These are phyloP conservation scores for Drosophila tripunctata DNA, from an alignment of 2,888 invertebrate genomes.

Conservation along the genomic window DNA sequence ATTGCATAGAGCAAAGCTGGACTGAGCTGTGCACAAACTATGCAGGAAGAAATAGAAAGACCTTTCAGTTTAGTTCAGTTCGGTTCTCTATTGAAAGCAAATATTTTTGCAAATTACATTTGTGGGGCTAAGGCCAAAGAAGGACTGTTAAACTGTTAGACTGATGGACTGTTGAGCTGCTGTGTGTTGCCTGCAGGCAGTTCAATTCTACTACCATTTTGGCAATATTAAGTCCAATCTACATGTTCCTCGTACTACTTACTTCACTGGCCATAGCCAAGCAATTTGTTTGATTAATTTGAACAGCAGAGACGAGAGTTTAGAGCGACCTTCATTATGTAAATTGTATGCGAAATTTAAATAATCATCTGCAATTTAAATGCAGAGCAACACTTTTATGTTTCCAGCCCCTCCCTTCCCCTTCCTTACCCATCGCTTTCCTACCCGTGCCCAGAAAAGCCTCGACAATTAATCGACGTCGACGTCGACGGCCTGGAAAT, in stretches of 20 bases:
- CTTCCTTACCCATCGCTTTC: too few species aligned
- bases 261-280: slow-evolving; percentile 43
- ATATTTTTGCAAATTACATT: slow-evolving; percentile 76
- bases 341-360: slow-evolving; percentile 79
- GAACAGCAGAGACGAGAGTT: slow-evolving; percentile 17
- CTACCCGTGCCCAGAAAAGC: too few species aligned
- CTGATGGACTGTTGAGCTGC: background rate
- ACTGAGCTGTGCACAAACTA: slow-evolving; percentile 31
- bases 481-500: slow-evolving; percentile 55
- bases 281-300: slow-evolving; percentile 78
- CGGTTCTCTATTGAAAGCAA: slow-evolving; percentile 64
- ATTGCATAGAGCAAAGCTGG: background rate
- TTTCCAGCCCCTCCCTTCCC: slow-evolving; percentile 13
- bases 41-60: slow-evolving; percentile 2
- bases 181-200: background rate
- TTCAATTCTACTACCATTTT: background rate
- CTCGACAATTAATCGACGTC: slow-evolving; percentile 72
- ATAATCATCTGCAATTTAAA: slow-evolving; percentile 80
- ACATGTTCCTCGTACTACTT: background rate
- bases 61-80: slow-evolving; percentile 3
- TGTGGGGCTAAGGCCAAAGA: slow-evolving; percentile 50
- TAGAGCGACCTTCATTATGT: slow-evolving; percentile 74
- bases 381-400: slow-evolving; percentile 75
- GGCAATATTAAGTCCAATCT: slow-evolving; percentile 7
- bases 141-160: slow-evolving; percentile 15